Conservation (phyloP, 1,140 invertebrate genomes). For the Diabrotica virgifera region DNA sequence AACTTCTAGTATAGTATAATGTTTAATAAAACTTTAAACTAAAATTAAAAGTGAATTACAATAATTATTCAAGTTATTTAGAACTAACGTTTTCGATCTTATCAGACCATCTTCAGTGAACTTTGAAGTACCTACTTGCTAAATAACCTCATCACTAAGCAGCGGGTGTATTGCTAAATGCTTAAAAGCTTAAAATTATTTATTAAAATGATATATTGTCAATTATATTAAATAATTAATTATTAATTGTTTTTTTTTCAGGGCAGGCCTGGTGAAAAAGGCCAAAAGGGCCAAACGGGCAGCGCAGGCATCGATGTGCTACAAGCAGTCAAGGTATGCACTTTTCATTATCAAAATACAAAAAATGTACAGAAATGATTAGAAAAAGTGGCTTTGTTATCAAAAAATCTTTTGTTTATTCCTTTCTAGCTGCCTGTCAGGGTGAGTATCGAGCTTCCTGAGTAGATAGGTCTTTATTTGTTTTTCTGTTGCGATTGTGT, state of each 20-base stretch:
- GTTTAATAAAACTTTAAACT: too few species aligned
- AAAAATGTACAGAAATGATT: conserved; percentile 1
- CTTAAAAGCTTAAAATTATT: too few species aligned
- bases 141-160: too few species aligned
- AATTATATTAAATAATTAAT: too few species aligned
- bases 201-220: too few species aligned
- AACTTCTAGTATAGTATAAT: too few species aligned
- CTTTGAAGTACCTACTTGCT: too few species aligned
- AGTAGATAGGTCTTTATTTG: conserved; percentile 19
- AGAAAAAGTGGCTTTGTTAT: conserved; percentile 29
- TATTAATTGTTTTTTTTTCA: conserved; percentile 58
- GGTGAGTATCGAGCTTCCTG: conserved; percentile 36
- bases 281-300: conserved; percentile 80
- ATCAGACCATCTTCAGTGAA: too few species aligned
- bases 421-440: conserved; percentile 43
- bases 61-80: too few species aligned
- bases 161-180: too few species aligned
- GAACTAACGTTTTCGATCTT: too few species aligned
- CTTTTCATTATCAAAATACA: neutral
- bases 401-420: conserved; percentile 32
- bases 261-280: conserved; percentile 84
- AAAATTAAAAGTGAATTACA: too few species aligned
- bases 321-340: conserved; percentile 80
- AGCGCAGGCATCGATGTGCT: conserved; percentile 86
- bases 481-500: conserved; percentile 22